Evolutionary conservation across 1,140 invertebrate species (phyloP), one percentile per base, ranked within the genome.

Genomic region (Ladona fulva): DNA sequence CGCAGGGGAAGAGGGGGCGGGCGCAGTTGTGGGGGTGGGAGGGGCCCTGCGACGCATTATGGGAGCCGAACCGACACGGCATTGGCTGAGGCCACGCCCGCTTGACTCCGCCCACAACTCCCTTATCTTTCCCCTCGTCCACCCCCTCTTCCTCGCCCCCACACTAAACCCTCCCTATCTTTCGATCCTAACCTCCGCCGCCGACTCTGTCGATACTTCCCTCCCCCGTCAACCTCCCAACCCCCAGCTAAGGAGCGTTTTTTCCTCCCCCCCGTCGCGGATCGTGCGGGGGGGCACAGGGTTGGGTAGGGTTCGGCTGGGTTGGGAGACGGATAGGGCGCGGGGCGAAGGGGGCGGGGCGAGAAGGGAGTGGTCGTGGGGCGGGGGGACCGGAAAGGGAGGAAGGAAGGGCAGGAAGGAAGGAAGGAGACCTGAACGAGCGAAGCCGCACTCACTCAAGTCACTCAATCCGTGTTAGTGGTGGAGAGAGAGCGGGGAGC

Each of bases 391-490:
- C 52, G 52, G 52, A 12, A 12, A 12, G 52, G 12, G 3, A 3
- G 52, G 52, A 66, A 66, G 12, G 52, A 12, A 12, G 12, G n/a
- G 52, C 3, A 66, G 52, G 52, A 66, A 66, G 52, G 52, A 66
- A 66, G 52, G 52, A 66, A 66, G n/a, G 52, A 22, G 52, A 66
- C 52, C 52, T 66, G 52, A 66, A 66, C 52, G 52, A 66, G 52
- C 52, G 52, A 22, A 22, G 16, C 52, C 16, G 52, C 52, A 66
- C 52, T 6, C 52, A 66, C 52, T 66, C 52, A 3, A 66, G 52
- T 66, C 52, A 66, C 52, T 66, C 52, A 66, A 66, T 22, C 52
- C 52, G 52, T 66, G 52, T 66, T 66, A 12, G n/a, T 16, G 16
- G n/a, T 16, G 12, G 10, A 19, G 44, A 52, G 52, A 66, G 52